These are phyloP conservation scores for Papilio aristodemus DNA, from an alignment of 1,140 invertebrate species.

Conservation along the genomic window DNA sequence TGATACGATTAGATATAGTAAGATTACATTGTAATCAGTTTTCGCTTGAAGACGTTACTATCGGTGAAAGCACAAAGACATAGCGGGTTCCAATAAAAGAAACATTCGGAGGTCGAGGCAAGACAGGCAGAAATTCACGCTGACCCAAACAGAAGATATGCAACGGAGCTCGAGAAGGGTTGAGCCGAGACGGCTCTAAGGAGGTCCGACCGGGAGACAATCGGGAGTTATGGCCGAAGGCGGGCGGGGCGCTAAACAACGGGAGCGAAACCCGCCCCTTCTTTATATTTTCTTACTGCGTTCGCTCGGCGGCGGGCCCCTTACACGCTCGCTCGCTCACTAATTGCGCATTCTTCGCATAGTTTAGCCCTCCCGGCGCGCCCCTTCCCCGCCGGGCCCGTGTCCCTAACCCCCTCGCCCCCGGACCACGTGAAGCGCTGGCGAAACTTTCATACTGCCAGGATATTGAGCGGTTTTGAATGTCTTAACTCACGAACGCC, in stretches of 20 bases:
- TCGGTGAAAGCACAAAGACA: constrained; percentile 33
- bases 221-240: constrained; percentile 74
- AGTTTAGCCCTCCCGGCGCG: constrained; percentile 86
- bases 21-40: constrained; percentile 21
- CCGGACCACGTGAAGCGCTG: constrained; percentile 76
- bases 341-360: constrained; percentile 95
- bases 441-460: constrained; percentile 77
- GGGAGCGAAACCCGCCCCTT: constrained; percentile 79
- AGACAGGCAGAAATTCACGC: constrained; percentile 72
- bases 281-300: constrained; percentile 84
- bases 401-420: constrained; percentile 70
- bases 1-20: neutral
- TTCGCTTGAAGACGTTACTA: constrained; percentile 14
- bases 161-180: constrained; percentile 71
- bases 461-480: constrained; percentile 81
- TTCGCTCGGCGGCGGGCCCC: constrained; percentile 77
- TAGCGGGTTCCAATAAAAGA: constrained; percentile 51
- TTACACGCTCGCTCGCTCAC: constrained; percentile 85
- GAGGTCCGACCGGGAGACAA: constrained; percentile 78
- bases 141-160: constrained; percentile 78
- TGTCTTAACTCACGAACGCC: constrained; percentile 79
- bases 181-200: constrained; percentile 76
- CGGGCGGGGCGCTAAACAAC: constrained; percentile 78
- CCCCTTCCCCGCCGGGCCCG: constrained; percentile 66
- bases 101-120: constrained; percentile 55